Evolutionary conservation across 2,113 vertebrate species (phyloP).

Genomic region (Hemibagrus wyckioides): DNA sequence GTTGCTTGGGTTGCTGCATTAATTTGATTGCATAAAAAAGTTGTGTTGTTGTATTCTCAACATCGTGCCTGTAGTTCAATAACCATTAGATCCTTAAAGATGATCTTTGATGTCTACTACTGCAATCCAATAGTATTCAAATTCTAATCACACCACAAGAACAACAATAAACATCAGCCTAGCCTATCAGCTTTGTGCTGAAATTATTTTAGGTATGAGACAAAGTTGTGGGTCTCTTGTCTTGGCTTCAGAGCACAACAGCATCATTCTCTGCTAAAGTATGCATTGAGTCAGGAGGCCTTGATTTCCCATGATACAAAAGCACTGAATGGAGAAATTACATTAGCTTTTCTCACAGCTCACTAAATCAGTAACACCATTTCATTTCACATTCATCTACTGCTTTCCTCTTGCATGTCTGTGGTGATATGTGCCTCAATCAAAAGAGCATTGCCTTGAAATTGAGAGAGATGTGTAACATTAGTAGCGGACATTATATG

Average conservation of each 20-base stretch:
- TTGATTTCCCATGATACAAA: slow-evolving; percentile 52
- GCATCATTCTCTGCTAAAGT: slow-evolving; percentile 22
- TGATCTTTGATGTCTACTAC: neutral
- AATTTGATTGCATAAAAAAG: neutral
- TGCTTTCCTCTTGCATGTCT: slow-evolving; percentile 38
- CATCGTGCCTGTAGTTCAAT: neutral
- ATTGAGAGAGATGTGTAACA: slow-evolving; percentile 33
- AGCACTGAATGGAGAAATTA: slow-evolving; percentile 46
- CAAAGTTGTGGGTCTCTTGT: neutral
- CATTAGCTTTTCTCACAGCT: slow-evolving; percentile 43
- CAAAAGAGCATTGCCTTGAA: slow-evolving; percentile 41
- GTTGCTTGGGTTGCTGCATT: neutral
- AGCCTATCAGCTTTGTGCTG: neutral
- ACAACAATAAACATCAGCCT: neutral
- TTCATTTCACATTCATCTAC: slow-evolving; percentile 35
- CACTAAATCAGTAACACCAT: slow-evolving; percentile 30
- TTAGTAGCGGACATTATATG: slow-evolving; percentile 33
- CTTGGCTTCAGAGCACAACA: slow-evolving; percentile 12
- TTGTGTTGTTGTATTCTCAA: neutral
- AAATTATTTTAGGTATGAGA: neutral
- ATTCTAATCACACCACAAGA: neutral
- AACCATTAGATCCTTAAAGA: neutral
- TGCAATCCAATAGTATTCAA: neutral
- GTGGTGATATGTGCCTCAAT: slow-evolving; percentile 32
- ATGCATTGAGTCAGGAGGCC: slow-evolving; percentile 26